Evolutionary conservation across 1,140 invertebrate species (phyloP).

Genomic region (Pomacea maculata): DNA sequence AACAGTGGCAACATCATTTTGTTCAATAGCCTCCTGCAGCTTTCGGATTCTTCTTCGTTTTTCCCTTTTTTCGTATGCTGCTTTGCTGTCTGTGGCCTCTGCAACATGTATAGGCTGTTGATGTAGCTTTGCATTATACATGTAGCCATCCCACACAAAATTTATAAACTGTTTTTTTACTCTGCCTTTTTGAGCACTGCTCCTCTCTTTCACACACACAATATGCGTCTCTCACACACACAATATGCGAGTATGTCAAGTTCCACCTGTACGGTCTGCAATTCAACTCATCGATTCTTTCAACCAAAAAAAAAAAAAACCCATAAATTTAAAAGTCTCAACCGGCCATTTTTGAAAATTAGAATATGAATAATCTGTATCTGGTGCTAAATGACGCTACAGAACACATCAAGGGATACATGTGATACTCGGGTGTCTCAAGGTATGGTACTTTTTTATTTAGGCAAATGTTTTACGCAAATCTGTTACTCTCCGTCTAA

Average conservation of each 20-base stretch:
- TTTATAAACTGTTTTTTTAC: background rate
- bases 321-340: too few relatives aligned
- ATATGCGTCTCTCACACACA: background rate
- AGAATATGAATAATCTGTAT: too few relatives aligned
- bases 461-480: too few relatives aligned
- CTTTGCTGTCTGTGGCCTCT: slow-evolving; percentile 26
- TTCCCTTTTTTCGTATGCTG: slow-evolving; percentile 51
- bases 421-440: too few relatives aligned
- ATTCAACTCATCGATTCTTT: background rate
- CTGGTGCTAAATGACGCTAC: too few relatives aligned
- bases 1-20: slow-evolving; percentile 43
- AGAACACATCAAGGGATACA: too few relatives aligned
- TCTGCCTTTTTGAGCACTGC: background rate
- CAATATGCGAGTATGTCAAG: background rate
- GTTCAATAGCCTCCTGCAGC: slow-evolving; percentile 56
- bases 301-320: background rate
- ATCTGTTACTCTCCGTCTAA: too few relatives aligned
- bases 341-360: too few relatives aligned
- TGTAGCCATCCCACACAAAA: background rate
- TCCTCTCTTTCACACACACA: background rate
- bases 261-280: background rate
- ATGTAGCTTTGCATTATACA: background rate
- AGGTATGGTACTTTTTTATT: too few relatives aligned
- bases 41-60: slow-evolving; percentile 52
- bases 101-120: background rate